Percentiles rank a stretch among this genome's conserved stretches.
Conservation (phyloP, 2,888 invertebrate genomes). For the Uloborus plumipes region DNA sequence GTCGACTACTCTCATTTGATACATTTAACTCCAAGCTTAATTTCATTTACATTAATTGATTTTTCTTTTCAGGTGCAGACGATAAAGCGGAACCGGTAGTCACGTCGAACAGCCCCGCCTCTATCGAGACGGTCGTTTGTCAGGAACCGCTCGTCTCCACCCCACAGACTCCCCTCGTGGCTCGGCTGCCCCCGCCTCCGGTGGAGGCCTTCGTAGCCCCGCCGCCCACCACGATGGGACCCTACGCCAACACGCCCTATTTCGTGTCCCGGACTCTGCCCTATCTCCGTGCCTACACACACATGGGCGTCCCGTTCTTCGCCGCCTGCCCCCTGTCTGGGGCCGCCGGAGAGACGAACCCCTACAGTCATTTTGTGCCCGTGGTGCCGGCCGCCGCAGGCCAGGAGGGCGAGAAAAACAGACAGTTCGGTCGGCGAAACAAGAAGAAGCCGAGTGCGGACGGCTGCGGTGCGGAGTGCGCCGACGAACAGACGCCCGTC, state of each 20-base stretch:
- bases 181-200: slow-evolving; percentile 20
- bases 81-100: slow-evolving; percentile 10
- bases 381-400: slow-evolving; percentile 28
- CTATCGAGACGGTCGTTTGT: slow-evolving; percentile 21
- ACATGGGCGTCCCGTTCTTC: slow-evolving; percentile 54
- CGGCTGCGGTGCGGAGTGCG: slow-evolving; percentile 16
- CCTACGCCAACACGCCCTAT: slow-evolving; percentile 51
- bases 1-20: neutral
- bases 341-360: slow-evolving; percentile 26
- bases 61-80: slow-evolving; percentile 19
- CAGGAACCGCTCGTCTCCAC: slow-evolving; percentile 30
- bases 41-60: neutral
- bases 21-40: neutral
- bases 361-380: slow-evolving; percentile 54
- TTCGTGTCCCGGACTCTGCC: slow-evolving; percentile 56
- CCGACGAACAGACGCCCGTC: slow-evolving; percentile 21
- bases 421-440: slow-evolving; percentile 22
- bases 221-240: slow-evolving; percentile 40
- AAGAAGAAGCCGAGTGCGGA: slow-evolving; percentile 36
- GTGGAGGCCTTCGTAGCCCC: slow-evolving; percentile 50
- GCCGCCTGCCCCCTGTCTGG: slow-evolving; percentile 27
- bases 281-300: slow-evolving; percentile 57
- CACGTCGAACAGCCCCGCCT: slow-evolving; percentile 13
- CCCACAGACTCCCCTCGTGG: slow-evolving; percentile 29
- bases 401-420: slow-evolving; percentile 38